Conservation (phyloP, 1,140 invertebrate species). For the Periplaneta americana region DNA sequence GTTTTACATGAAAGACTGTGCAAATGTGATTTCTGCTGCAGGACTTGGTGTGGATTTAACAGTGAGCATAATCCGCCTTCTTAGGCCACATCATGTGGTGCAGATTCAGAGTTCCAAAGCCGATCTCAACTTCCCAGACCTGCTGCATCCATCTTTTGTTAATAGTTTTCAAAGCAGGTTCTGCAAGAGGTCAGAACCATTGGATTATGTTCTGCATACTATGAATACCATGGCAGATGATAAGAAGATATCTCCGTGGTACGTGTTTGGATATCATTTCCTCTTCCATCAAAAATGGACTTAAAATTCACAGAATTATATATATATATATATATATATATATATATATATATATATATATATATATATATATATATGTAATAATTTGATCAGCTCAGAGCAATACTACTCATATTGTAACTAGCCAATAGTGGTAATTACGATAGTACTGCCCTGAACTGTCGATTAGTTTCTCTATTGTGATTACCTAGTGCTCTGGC, state of each 20-base stretch:
- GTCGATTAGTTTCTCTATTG: too few species aligned
- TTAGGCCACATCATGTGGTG: background rate
- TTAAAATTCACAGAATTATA: too few species aligned
- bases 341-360: too few species aligned
- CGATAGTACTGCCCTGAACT: too few species aligned
- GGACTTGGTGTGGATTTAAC: slow-evolving; percentile 4
- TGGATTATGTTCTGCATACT: background rate
- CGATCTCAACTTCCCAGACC: background rate
- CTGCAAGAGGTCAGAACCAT: background rate
- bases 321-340: too few species aligned
- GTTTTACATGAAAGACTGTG: background rate
- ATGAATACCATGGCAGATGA: background rate
- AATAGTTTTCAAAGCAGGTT: background rate
- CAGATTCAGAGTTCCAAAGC: background rate
- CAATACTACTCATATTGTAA: too few species aligned
- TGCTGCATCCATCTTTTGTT: background rate
- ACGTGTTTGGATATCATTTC: background rate
- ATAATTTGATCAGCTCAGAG: too few species aligned
- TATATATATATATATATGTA: too few species aligned
- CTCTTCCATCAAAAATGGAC: background rate
- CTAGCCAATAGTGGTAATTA: too few species aligned
- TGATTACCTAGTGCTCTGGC: too few species aligned
- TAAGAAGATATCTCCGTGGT: background rate
- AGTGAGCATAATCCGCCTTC: background rate
- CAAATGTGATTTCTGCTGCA: background rate